phyloP scores from a whole-genome alignment of 2,888 invertebrate genomes.

The Megamerina dolium region DNA sequence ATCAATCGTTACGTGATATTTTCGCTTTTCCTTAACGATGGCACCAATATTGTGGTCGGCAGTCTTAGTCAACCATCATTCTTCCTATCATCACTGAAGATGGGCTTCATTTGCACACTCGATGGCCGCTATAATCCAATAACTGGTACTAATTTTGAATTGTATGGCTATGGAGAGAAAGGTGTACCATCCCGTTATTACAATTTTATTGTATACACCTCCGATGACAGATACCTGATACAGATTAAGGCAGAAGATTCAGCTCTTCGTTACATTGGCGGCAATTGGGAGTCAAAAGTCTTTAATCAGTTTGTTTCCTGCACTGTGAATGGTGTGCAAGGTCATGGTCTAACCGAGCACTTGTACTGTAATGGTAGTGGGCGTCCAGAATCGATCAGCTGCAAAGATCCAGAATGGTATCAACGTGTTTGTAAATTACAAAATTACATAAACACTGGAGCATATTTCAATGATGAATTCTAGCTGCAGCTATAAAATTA shows the following conservation, averaged over 20 bases:
- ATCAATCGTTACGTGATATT: constrained; percentile 76
- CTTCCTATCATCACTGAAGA: constrained; percentile 55
- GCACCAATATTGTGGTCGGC: constrained; percentile 62
- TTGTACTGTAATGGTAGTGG: constrained; percentile 62
- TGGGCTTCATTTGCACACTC: constrained; percentile 57
- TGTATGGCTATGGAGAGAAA: constrained; percentile 65
- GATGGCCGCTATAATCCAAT: constrained; percentile 55
- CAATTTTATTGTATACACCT: constrained; percentile 59
- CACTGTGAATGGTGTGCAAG: constrained; percentile 53
- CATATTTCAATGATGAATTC: constrained; percentile 23
- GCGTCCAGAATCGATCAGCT: constrained; percentile 50
- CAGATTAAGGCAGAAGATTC: constrained; percentile 58
- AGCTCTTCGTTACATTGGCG: constrained; percentile 60
- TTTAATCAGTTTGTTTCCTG: constrained; percentile 57
- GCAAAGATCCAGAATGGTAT: constrained; percentile 56
- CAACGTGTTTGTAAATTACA: constrained; percentile 48
- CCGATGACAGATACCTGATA: constrained; percentile 53
- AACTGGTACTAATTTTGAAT: constrained; percentile 57
- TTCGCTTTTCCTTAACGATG: constrained; percentile 67
- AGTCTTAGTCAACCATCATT: constrained; percentile 68
- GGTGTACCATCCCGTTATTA: constrained; percentile 60
- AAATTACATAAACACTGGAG: constrained; percentile 26
- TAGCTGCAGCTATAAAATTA: constrained; percentile 4
- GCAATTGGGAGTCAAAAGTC: constrained; percentile 63
- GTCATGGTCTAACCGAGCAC: constrained; percentile 68